Evolutionary conservation across 2,113 vertebrate species (phyloP).

Genomic region (Bothrops jararaca): DNA sequence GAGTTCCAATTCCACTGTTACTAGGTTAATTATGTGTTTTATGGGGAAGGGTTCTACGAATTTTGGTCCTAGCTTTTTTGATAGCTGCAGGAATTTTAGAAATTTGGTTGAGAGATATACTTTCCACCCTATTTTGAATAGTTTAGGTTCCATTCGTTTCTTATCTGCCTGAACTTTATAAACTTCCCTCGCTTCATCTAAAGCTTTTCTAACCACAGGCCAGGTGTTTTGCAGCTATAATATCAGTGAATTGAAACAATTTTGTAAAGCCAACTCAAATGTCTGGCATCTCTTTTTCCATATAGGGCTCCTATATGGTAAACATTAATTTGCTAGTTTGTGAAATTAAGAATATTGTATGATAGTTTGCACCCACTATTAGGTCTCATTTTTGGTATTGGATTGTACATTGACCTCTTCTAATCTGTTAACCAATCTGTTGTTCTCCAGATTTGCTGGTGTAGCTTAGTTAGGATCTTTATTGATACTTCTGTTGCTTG

Average conservation of each 20-base stretch:
- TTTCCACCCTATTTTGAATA: too few relatives aligned
- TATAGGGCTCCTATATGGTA: not conserved
- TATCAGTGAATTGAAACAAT: not conserved
- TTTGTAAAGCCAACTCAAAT: not conserved
- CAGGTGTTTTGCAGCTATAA: not conserved
- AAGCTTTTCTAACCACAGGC: too few relatives aligned
- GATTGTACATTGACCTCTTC: not conserved
- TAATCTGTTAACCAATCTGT: not conserved
- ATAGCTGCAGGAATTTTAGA: too few relatives aligned
- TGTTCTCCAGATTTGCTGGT: not conserved
- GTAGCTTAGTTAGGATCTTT: not conserved
- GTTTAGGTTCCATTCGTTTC: too few relatives aligned
- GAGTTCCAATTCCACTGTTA: too few relatives aligned
- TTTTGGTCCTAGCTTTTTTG: too few relatives aligned
- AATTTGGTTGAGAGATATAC: too few relatives aligned
- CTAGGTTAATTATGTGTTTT: too few relatives aligned
- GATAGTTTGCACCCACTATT: not conserved
- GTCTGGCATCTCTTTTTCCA: not conserved
- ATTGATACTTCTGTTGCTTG: not conserved
- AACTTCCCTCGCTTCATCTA: too few relatives aligned
- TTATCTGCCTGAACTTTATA: too few relatives aligned
- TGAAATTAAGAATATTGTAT: not conserved
- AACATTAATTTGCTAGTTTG: not conserved
- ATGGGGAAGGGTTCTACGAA: too few relatives aligned
- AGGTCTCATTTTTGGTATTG: not conserved